Base-by-base conservation (phyloP, 2,888 invertebrate genomes). In the Capitulum mitella region DNA sequence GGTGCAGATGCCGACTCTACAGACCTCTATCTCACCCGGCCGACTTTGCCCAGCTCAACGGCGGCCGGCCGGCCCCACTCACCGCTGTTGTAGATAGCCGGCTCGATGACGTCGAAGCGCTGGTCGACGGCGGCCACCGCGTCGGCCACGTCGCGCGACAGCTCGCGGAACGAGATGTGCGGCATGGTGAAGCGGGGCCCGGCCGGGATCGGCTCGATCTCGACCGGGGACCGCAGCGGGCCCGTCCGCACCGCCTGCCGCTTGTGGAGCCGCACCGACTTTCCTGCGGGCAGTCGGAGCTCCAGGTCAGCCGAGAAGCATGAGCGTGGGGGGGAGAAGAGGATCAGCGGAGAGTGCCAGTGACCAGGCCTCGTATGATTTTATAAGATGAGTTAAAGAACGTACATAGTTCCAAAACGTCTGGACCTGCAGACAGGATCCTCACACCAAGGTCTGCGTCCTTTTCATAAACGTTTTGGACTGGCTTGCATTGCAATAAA, bases 81-180 rank as follows among this genome's bases (percentile, higher is more conserved):
- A 82, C 85, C 84, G 79, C 83, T 84, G 75, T 82, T 83, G 80
- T 83, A 83, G 77, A 85, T 84, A 61, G 82, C 82, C 3, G 84
- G 84, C 78, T 85, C 84, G 54, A 85, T 82, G 26, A 82, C 80
- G 58, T 84, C 83, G 80, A 84, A 83, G 51, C 85, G 80, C 32
- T 84, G 83, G 12, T 81, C 81, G 76, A 85, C 83, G 74, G 84
- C 82, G 51, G 81, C 78, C 22, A 83, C 82, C 1, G 84, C 85
- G 74, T 83, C 82, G 34, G 81, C 81, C 8, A 85, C 83, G 40
- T 84, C 83, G 51, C 83, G 82, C 14, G 82, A 81, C 79, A 85
- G 82, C 79, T 85, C 84, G 16, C 82, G 82, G n/a, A 82, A 81
- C 14, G 83, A 82, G 34, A 85, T 82, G 77, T 83, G 83, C 0